Evolutionary conservation across 1,140 invertebrate genomes (phyloP).

Genomic region (Drosophila biarmipes): DNA sequence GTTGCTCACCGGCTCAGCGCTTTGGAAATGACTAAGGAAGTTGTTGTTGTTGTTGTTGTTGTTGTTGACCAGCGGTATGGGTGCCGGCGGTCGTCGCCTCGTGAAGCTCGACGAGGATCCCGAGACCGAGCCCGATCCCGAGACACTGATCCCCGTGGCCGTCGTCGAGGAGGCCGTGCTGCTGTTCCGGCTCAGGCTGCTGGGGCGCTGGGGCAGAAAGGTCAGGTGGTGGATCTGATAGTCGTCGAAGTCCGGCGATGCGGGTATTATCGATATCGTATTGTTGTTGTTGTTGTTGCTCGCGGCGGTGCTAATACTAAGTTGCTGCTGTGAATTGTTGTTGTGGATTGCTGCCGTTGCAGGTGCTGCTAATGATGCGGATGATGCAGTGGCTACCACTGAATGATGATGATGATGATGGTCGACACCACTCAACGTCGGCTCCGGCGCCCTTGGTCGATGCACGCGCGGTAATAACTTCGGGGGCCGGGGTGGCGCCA

Average conservation of each 20-base stretch:
- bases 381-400: constrained; percentile 49
- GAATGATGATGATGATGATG: background rate
- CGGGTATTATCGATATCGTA: constrained; percentile 70
- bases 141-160: constrained; percentile 54
- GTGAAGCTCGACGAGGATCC: constrained; percentile 58
- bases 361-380: constrained; percentile 22
- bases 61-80: constrained; percentile 62
- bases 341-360: constrained; percentile 20
- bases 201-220: constrained; percentile 78
- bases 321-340: constrained; percentile 53
- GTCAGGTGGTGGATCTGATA: constrained; percentile 81
- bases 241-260: constrained; percentile 71
- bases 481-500: constrained; percentile 87
- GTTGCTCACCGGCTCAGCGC: constrained; percentile 58
- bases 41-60: constrained; percentile 74
- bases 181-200: constrained; percentile 76
- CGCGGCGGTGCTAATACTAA: constrained; percentile 45
- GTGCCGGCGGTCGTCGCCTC: constrained; percentile 73
- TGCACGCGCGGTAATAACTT: constrained; percentile 88
- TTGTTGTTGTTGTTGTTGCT: constrained; percentile 56
- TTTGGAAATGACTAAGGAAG: constrained; percentile 84
- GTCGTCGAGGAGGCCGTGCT: constrained; percentile 76
- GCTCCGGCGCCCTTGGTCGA: constrained; percentile 85
- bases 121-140: constrained; percentile 22
- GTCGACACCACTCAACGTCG: constrained; percentile 80